These are phyloP conservation scores for Tamandua tetradactyla DNA, from an alignment of 2,797 vertebrate species.

Conservation along the genomic window DNA sequence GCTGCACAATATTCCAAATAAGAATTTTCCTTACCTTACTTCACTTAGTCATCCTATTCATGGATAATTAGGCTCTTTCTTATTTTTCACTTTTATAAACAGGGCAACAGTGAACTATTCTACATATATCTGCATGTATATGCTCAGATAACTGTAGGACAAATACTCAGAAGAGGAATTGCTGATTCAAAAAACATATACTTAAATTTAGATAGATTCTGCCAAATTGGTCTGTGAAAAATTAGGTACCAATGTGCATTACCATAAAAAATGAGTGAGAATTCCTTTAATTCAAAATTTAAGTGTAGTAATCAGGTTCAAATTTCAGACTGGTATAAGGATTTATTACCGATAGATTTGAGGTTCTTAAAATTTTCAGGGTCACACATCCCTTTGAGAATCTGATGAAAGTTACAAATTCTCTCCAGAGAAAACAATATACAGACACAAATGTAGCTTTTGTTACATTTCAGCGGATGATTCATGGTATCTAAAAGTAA, in stretches of 20 bases:
- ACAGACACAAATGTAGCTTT: not conserved
- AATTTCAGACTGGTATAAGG: not conserved
- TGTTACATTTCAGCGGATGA: not conserved
- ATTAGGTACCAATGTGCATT: not conserved
- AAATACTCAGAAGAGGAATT: not conserved
- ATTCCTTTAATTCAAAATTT: conserved; percentile 8
- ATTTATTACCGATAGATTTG: not conserved
- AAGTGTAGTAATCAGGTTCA: not conserved
- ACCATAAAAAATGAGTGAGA: not conserved
- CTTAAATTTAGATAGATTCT: not conserved
- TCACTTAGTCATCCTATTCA: not conserved
- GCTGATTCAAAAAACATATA: not conserved
- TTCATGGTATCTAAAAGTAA: not conserved
- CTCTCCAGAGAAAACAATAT: not conserved
- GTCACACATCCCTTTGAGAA: not conserved
- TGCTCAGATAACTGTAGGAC: not conserved
- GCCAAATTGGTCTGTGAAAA: not conserved
- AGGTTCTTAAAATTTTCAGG: not conserved
- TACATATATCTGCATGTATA: not conserved
- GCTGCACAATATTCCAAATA: not conserved
- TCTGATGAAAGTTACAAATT: not conserved
- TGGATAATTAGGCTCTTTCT: not conserved
- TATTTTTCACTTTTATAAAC: not conserved
- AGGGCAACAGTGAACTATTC: not conserved
- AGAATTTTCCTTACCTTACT: not conserved